Percentiles rank a stretch among this genome's conserved stretches.
Evolutionary conservation across 2,888 invertebrate genomes (phyloP).

Genomic region (Abrostola tripartita): DNA sequence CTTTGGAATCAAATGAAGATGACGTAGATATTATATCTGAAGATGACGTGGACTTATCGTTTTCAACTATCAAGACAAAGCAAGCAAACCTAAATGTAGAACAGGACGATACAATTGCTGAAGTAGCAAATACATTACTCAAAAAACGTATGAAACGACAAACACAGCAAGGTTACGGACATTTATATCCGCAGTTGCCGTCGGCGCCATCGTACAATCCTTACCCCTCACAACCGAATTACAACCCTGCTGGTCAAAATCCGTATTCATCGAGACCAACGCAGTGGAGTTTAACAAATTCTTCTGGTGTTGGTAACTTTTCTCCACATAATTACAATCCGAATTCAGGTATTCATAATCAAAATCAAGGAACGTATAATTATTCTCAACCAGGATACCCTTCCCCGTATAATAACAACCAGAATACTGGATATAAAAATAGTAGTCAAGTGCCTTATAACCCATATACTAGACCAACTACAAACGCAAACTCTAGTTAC

Average conservation of each 20-base stretch:
- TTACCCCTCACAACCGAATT: constrained; percentile 44
- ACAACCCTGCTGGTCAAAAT: constrained; percentile 37
- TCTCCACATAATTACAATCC: constrained; percentile 13
- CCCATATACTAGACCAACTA: constrained; percentile 28
- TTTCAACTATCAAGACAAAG: constrained; percentile 6
- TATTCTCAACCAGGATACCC: constrained; percentile 26
- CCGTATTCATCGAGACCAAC: constrained; percentile 21
- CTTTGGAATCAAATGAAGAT: constrained; percentile 19
- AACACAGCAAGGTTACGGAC: constrained; percentile 54
- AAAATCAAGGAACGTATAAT: constrained; percentile 15
- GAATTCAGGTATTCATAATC: constrained; percentile 9
- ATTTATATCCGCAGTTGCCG: constrained; percentile 64
- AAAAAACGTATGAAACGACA: constrained; percentile 61
- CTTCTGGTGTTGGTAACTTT: constrained; percentile 21
- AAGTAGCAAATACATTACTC: constrained; percentile 10
- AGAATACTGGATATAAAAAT: constrained; percentile 15
- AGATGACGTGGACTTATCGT: constrained; percentile 7
- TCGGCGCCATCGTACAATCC: constrained; percentile 57
- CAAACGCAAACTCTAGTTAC: constrained; percentile 14
- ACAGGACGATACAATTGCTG: constrained; percentile 5
- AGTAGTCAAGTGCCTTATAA: constrained; percentile 26
- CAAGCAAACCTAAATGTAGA: constrained; percentile 12
- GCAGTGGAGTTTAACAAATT: constrained; percentile 25
- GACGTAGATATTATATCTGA: constrained; percentile 31
- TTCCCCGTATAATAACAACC: constrained; percentile 13